Evolutionary conservation across 1,140 invertebrate genomes (phyloP), one percentile per base, ranked within the genome.

Genomic region (Aphelinus atriplicis): DNA sequence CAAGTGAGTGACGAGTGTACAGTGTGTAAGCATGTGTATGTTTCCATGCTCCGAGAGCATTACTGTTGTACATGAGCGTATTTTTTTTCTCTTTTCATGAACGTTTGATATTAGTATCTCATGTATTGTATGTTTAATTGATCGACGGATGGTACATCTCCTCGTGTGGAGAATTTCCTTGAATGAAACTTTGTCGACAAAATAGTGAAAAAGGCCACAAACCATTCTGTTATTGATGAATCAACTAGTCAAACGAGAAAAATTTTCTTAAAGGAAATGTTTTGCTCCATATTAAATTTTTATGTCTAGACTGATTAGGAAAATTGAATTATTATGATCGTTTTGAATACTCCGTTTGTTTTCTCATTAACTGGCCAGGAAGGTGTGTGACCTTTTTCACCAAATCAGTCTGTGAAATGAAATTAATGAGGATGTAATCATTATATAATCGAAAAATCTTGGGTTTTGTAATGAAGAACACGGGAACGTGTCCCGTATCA

Each of bases 301-400:
- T 10, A 60, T 60, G 2, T 45, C 48, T 62, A 63, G 64, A 74
- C 65, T 74, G 72, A 68, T 60, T 69, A 70, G 67, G 7, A 64
- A 70, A 69, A 58, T 26, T 3, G 43, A 68, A 74, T 60, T 3
- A 3, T 26, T 6, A 55, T 50, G 26, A 46, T 67, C 50, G 9
- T 53, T 42, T 1, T 64, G 51, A 73, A 62, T 68, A 68, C 45
- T 63, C 46, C 43, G 26, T n/a, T 69, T 43, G 26, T 50, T 48
- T 68, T 45, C n/a, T 43, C 58, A 67, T 67, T 62, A 68, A 48
- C 58, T 46, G 50, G 42, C 10, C 9, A 43, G 50, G 26, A 10
- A 47, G 69, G 73, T 69, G 65, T 57, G 67, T 75, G 67, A 75
- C 73, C 67, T 46, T 70, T 70, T 70, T 70, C 61, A 53, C 67